Base-by-base conservation (phyloP, 2,797 vertebrate species). In the Anisognathus igniventris region DNA sequence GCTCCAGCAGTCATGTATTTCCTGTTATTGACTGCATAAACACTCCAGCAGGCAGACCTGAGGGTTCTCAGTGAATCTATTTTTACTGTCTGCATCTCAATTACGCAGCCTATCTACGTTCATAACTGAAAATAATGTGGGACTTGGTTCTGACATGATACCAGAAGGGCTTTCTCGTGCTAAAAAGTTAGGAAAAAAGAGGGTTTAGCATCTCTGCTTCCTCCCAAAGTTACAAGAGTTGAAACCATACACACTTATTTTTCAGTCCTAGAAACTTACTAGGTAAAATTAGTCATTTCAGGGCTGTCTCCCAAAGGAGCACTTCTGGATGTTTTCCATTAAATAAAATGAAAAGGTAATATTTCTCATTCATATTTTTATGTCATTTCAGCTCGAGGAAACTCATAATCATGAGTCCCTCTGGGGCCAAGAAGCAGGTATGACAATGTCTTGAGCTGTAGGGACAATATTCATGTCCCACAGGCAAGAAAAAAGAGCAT, bases 321-420 rank as follows among this genome's bases (percentile, higher is more conserved):
- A 30, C 1, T 58, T 75, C 8, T 57, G 25, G 20, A 88, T 85
- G 37, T 53, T 85, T 92, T 92, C 76, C 53, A 88, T 82, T 73
- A 57, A 82, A 61, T 25, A 82, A 90, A 88, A 79, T 39, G 14
- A 80, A 90, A 86, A 65, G 7, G 39, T 64, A 64, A 9, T 93
- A 90, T 91, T 90, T 88, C 56, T 88, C 14, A 72, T 94, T 88
- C 67, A 80, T 57, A 66, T 65, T 88, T 89, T 68, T 68, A 20
- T 77, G 72, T 64, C 64, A 61, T 79, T 81, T n/a, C 60, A 89
- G 14, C 37, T 85, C 45, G 33, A 82, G 71, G 16, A 82, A 88
- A 60, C 39, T 87, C 42, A 71, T 76, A 86, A 70, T 44, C 44
- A 14, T 24, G 20, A 50, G 22, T 30, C 47, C 50, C 50, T 44